Conservation (phyloP, 2,113 vertebrate species). For the Spilogale gracilis region DNA sequence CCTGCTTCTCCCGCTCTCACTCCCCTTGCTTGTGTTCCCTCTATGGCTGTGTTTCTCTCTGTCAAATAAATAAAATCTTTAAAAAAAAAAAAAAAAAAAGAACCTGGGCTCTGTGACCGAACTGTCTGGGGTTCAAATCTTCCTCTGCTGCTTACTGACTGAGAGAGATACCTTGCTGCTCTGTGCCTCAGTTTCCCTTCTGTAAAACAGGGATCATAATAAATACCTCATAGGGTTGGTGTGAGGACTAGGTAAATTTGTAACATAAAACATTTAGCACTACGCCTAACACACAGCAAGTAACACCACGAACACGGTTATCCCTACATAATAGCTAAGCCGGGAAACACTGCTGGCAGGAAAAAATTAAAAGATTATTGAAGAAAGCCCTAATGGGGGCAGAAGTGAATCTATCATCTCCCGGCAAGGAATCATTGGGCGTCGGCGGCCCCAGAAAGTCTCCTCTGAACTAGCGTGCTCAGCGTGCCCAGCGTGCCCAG, state of each 20-base stretch:
- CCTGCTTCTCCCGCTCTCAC: too few relatives aligned
- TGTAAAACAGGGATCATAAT: neutral
- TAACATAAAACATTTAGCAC: neutral
- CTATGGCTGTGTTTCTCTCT: too few relatives aligned
- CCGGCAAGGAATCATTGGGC: neutral
- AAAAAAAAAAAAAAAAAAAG: too few relatives aligned
- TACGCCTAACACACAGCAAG: neutral
- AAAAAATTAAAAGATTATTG: neutral
- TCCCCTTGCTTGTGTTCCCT: too few relatives aligned
- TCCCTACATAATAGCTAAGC: neutral
- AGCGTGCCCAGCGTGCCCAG: neutral
- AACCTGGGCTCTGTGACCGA: neutral
- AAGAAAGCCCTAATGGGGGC: neutral
- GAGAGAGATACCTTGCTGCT: neutral
- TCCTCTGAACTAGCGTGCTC: neutral
- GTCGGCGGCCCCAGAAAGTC: neutral
- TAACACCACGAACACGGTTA: neutral
- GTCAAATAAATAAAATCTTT: too few relatives aligned
- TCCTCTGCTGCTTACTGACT: neutral
- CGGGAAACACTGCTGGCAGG: neutral
- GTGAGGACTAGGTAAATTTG: neutral
- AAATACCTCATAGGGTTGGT: neutral
- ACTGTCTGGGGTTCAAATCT: neutral
- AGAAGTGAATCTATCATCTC: neutral
- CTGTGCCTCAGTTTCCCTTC: neutral